Evolutionary conservation across 2,888 invertebrate species (phyloP), one percentile per base, ranked within the genome.

Genomic region (Leucozona laternaria): DNA sequence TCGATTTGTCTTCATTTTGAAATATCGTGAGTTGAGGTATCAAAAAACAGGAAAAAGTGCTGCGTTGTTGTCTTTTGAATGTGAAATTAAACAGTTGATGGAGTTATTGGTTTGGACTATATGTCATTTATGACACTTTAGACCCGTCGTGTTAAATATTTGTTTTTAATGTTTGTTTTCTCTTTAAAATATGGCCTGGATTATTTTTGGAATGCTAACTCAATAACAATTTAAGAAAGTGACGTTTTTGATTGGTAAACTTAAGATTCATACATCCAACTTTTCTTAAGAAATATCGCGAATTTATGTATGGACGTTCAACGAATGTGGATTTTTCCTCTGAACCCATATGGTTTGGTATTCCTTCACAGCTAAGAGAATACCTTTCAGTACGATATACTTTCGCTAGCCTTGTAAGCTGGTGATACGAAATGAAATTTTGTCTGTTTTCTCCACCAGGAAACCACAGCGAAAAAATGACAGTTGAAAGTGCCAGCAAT

Each of bases 1-100:
- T 45, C 82, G 66, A 70, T 82, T 82, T 73, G 72, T 68, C 68
- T 78, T 73, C 62, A 64, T 70, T 81, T 66, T 40, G 50, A 22
- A 45, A 17, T 64, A 45, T 64, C 17, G n/a, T 62, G 25, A 17
- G 45, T 28, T 43, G n/a, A 25, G 43, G 17, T 28, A n/a, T 13
- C 7, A 28, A n/a, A 5, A 28, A 28, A 5, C n/a, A 28, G 17
- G 13, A 45, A 45, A 48, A 48, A 22, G 53, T 25, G 15, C 50
- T 31, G 70, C n/a, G 31, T 34, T 34, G 57, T 72, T 64, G 71
- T 34, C 55, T 34, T 17, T 34, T 60, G 80, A 80, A 80, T 75
- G 60, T 70, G 48, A 72, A 79, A 73, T 79, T 60, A 76, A 71
- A 60, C 55, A 55, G 25, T 50, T 53, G 66, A 34, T n/a, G n/a